Percentiles rank a stretch among this genome's conserved stretches.
Conservation (phyloP, 1,140 invertebrate species). For the Dinoponera quadriceps region DNA sequence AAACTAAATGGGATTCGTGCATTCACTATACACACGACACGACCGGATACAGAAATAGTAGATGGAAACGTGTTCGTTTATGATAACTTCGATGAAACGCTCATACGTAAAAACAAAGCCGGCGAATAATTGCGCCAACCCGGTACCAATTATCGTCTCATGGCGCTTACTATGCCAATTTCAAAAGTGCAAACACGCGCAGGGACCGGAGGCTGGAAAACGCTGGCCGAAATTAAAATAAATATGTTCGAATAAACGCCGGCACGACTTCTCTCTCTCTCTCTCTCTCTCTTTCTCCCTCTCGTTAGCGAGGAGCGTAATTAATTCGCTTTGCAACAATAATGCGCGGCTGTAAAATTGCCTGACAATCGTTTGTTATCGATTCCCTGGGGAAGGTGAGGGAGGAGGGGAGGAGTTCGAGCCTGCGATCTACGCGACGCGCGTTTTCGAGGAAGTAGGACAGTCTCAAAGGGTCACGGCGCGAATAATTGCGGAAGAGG, state of each 20-base stretch:
- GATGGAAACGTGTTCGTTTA: conserved; percentile 9
- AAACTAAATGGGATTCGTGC: conserved; percentile 26
- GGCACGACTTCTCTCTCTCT: not conserved
- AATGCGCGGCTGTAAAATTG: conserved; percentile 14
- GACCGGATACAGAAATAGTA: conserved; percentile 5
- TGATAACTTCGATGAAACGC: conserved; percentile 27
- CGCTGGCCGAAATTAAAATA: conserved; percentile 31
- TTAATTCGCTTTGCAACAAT: conserved; percentile 37
- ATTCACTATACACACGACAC: not conserved
- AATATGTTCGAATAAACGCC: conserved; percentile 35
- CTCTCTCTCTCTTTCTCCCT: too few species aligned
- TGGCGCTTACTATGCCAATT: conserved; percentile 15
- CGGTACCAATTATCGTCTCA: conserved; percentile 34
- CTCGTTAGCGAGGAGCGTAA: conserved; percentile 14
- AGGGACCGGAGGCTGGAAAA: not conserved
- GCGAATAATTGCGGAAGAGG: not conserved
- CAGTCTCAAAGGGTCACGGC: not conserved
- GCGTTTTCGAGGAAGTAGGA: not conserved
- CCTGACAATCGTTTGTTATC: conserved; percentile 17
- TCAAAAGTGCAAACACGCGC: conserved; percentile 21
- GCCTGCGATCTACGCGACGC: not conserved
- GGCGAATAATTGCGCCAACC: conserved; percentile 38
- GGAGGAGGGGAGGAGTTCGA: not conserved
- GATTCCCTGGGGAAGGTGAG: not conserved
- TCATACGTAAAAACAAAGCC: conserved; percentile 21